Evolutionary conservation across 2,888 invertebrate species (phyloP).

Genomic region (Halocaridina rubra): DNA sequence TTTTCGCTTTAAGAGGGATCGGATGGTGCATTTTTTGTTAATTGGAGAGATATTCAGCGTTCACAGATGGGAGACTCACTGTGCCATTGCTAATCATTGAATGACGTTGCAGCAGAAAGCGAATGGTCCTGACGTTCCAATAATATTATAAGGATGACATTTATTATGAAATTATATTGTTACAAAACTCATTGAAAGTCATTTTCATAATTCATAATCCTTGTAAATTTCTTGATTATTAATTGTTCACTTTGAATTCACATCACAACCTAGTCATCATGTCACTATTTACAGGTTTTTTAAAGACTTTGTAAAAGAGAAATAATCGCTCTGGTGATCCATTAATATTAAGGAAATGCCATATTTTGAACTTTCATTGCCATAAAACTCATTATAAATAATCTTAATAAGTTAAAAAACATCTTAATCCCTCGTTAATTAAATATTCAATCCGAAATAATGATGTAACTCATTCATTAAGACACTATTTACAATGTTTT

Average conservation of each 20-base stretch:
- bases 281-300: too few relatives aligned
- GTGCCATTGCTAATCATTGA: neutral
- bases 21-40: too few relatives aligned
- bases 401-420: too few relatives aligned
- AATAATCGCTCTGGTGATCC: too few relatives aligned
- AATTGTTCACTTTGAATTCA: neutral
- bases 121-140: slow-evolving; percentile 11
- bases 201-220: neutral
- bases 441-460: too few relatives aligned
- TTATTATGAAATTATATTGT: neutral
- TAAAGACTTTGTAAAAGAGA: too few relatives aligned
- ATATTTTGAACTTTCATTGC: neutral
- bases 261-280: too few relatives aligned
- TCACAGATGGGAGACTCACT: neutral
- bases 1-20: neutral
- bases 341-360: neutral
- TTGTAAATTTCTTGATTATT: neutral
- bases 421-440: too few relatives aligned
- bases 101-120: slow-evolving; percentile 25
- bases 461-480: too few relatives aligned
- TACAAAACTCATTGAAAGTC: neutral
- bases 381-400: too few relatives aligned
- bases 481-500: slow-evolving; percentile 42
- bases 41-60: neutral
- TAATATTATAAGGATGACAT: neutral